Percentiles rank a stretch among this genome's conserved stretches.
Conservation (phyloP, 2,797 vertebrate genomes). For the Mormyrus hasselquistii region DNA sequence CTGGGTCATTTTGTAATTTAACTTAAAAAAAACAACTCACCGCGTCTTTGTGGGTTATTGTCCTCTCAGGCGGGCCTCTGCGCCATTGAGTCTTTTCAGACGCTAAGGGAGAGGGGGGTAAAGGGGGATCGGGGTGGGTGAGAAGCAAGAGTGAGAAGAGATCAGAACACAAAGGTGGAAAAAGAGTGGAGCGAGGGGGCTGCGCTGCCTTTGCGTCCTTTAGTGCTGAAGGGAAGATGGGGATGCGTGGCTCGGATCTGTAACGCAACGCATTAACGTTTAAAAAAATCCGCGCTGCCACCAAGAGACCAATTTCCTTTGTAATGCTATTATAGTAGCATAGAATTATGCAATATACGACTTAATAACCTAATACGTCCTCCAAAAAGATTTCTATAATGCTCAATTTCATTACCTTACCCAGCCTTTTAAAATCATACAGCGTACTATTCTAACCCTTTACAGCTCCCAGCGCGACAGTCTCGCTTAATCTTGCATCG, state of each 20-base stretch:
- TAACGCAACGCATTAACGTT: conserved; percentile 23
- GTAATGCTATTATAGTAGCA: not conserved
- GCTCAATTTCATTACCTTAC: conserved; percentile 16
- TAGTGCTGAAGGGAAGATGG: conserved; percentile 29
- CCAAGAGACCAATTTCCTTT: conserved; percentile 18
- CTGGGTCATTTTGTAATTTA: conserved; percentile 50
- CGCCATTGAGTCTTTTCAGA: conserved; percentile 77
- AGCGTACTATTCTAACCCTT: conserved; percentile 21
- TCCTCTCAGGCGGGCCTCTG: conserved; percentile 75
- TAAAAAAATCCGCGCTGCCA: conserved; percentile 30
- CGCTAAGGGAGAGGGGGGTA: conserved; percentile 61
- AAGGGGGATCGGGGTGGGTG: conserved; percentile 52
- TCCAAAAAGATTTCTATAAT: conserved; percentile 15
- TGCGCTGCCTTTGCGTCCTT: conserved; percentile 32
- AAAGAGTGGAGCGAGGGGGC: conserved; percentile 33
- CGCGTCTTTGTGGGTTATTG: conserved; percentile 77
- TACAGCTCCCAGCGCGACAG: conserved; percentile 14
- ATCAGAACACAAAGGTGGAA: conserved; percentile 69
- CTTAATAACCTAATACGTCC: conserved; percentile 22
- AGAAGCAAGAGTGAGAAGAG: conserved; percentile 61
- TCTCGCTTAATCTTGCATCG: conserved; percentile 18
- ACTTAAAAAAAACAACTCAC: conserved; percentile 60
- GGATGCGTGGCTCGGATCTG: conserved; percentile 31
- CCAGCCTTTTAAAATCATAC: conserved; percentile 21
- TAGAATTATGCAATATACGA: not conserved